Base-by-base conservation (phyloP, 2,888 invertebrate species). In the Eurytoma californica region DNA sequence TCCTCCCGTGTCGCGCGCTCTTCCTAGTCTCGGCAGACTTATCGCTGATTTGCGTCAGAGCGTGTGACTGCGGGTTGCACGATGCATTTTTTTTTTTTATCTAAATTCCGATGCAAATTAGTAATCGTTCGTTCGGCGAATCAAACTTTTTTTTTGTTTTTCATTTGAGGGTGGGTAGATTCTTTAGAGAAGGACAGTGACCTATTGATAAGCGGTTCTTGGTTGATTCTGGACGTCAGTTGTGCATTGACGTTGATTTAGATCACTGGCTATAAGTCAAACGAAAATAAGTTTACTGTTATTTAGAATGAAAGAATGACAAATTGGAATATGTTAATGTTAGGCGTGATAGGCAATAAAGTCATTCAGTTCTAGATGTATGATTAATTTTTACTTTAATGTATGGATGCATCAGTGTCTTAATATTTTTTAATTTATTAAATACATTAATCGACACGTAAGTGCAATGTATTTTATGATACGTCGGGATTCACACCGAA, bases 401-500 rank as follows among this genome's bases (percentile, higher is more conserved):
- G 9, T 39, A 39, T 4, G 7, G 1, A 9, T 9, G 9, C 7
- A 39, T 39, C 24, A 24, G 24, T 49, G 14, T 49, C 14, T 13
- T 49, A 49, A 13, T 49, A 20, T 57, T 20, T 57, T 58, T 30
- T 14, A 28, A 53, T 53, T n/a, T 53, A n/a, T 14, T 13, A 53
- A 53, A 53, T 16, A 72, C 63, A 20, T 65, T 20, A 49, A 58
- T 14, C 18, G 67, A 57, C 68, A 61, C 69, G 55, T 49, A 55
- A 63, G 63, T 63, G 55, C 77, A 70, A 57, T 20, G 55, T 65
- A 18, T 51, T n/a, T 28, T 30, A 24, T 47, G 47, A 69, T 69
- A n/a, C 55, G 14, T 58, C 39, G 39, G 20, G 20, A 58, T 13
- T 69, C 58, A 12, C 58, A 2, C 28, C 14, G 51, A 57, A 12